Evolutionary conservation across 2,888 invertebrate species (phyloP).

Genomic region (Cerastis rubricosa): DNA sequence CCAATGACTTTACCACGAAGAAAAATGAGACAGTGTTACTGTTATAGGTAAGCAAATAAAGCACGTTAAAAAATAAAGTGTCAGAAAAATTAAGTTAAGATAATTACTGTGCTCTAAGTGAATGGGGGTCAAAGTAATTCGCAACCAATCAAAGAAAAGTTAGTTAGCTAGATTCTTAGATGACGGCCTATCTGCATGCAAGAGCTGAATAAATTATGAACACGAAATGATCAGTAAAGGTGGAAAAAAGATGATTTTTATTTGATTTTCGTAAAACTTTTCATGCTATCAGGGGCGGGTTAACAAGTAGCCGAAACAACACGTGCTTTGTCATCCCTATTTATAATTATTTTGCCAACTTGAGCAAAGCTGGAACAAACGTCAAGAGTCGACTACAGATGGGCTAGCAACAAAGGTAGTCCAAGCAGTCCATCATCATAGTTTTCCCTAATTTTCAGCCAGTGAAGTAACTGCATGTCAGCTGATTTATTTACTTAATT

Average conservation of each 20-base stretch:
- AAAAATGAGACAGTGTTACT: not conserved
- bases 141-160: not conserved
- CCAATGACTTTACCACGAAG: not conserved
- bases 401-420: not conserved
- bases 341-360: not conserved
- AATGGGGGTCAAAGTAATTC: not conserved
- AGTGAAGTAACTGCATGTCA: not conserved
- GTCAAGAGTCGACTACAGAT: not conserved
- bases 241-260: not conserved
- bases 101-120: not conserved
- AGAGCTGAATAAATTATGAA: not conserved
- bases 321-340: not conserved
- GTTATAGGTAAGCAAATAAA: not conserved
- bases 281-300: not conserved
- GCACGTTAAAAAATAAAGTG: not conserved
- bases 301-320: not conserved
- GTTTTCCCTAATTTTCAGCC: not conserved
- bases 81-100: no score
- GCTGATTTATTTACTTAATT: not conserved
- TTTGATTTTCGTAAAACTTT: not conserved
- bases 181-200: not conserved
- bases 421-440: not conserved
- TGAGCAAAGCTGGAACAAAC: constrained; percentile 2
- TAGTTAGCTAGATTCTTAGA: not conserved
- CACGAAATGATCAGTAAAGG: not conserved